A percentile compares a stretch with the other conserved stretches of the same genome.
phyloP scores from a whole-genome alignment of 2,797 vertebrate genomes.

The Leptodactylus fallax region DNA sequence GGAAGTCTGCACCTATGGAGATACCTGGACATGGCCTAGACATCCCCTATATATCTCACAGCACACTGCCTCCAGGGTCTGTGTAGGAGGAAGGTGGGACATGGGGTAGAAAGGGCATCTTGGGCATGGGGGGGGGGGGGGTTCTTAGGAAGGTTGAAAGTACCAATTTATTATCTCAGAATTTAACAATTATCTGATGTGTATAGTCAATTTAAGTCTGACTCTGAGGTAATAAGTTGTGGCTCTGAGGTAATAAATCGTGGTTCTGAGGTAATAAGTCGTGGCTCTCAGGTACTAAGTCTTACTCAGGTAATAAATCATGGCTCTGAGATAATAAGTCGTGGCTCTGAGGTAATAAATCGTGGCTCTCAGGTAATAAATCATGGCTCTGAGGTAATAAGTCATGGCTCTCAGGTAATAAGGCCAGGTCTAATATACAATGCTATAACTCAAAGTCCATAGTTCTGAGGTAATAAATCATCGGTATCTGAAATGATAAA shows the following conservation, averaged over 20 bases:
- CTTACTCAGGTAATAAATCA: not conserved
- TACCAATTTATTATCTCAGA: not conserved
- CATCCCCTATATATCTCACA: too few species aligned
- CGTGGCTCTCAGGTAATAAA: too few species aligned
- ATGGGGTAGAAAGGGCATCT: too few species aligned
- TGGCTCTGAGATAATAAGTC: not conserved
- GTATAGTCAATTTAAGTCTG: not conserved
- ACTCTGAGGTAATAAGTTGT: too few species aligned
- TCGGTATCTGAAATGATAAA: too few species aligned
- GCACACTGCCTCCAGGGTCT: too few species aligned
- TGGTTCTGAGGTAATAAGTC: not conserved
- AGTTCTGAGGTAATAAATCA: not conserved
- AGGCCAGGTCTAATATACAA: not conserved
- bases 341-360: not conserved
- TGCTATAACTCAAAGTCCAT: not conserved
- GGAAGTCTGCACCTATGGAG: too few species aligned
- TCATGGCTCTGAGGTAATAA: not conserved
- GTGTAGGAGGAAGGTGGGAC: too few species aligned
- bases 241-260: too few species aligned
- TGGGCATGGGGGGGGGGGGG: not conserved
- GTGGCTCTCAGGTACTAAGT: not conserved
- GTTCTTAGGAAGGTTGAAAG: not conserved
- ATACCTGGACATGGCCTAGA: too few species aligned
- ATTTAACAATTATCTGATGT: not conserved
- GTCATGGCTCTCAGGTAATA: not conserved